These are phyloP conservation scores for Martes flavigula DNA, from an alignment of 2,797 vertebrate species.

Conservation along the genomic window DNA sequence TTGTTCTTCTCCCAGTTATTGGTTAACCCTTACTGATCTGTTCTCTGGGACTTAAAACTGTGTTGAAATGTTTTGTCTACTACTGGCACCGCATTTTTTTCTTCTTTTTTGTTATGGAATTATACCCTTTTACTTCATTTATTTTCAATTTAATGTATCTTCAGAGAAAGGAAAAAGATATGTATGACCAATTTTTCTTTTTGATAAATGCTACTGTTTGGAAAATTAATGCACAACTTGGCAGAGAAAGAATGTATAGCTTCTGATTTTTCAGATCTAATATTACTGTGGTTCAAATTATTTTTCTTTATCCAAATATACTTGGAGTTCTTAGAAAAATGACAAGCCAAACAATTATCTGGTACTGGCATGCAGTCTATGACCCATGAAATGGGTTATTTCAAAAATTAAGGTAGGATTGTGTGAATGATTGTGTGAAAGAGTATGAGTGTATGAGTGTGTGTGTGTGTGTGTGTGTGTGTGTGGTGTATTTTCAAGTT, in stretches of 20 bases:
- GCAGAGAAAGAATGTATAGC: background rate
- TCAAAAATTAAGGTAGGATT: background rate
- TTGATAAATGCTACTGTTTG: background rate
- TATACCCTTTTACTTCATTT: background rate
- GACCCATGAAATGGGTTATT: background rate
- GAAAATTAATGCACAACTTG: background rate
- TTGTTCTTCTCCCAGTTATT: background rate
- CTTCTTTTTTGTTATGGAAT: background rate
- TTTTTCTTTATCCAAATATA: conserved; percentile 46
- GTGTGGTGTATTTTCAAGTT: background rate
- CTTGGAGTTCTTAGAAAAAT: background rate
- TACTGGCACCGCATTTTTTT: rapidly evolving
- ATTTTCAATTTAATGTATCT: background rate
- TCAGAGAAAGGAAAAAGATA: background rate
- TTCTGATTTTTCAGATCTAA: background rate
- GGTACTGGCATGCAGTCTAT: background rate
- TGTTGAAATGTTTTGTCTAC: background rate
- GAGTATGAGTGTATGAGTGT: too few relatives aligned
- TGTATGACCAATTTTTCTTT: background rate
- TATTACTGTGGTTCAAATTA: background rate
- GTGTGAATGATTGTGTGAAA: background rate
- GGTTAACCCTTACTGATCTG: background rate
- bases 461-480: background rate
- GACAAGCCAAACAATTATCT: conserved; percentile 3
- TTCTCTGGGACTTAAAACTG: background rate